Conservation (phyloP, 2,797 vertebrate species). For the Clamator glandarius region DNA sequence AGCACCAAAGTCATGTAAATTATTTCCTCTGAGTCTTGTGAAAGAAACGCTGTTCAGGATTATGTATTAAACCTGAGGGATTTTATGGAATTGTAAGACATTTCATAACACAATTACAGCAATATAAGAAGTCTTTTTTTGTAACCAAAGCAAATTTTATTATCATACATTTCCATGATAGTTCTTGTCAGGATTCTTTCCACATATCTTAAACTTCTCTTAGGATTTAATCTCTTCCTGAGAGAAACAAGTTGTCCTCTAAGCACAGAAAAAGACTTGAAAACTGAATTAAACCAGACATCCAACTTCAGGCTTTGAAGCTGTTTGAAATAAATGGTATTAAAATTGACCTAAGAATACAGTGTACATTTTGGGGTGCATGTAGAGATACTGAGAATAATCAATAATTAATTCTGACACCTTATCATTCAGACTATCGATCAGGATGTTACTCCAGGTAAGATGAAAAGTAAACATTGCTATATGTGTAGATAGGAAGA, state of each 20-base stretch:
- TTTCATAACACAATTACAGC: not conserved
- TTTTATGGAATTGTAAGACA: not conserved
- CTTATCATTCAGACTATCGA: not conserved
- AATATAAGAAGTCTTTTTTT: not conserved
- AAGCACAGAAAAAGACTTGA: not conserved
- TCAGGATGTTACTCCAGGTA: not conserved
- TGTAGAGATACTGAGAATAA: not conserved
- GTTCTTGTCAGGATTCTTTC: not conserved
- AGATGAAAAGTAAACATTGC: not conserved
- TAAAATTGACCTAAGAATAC: not conserved
- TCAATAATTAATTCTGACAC: not conserved
- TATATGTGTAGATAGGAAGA: not conserved
- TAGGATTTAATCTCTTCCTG: not conserved
- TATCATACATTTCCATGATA: not conserved
- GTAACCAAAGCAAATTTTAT: not conserved
- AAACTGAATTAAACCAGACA: not conserved
- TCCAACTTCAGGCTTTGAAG: not conserved
- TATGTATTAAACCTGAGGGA: conserved; percentile 4
- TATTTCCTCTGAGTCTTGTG: not conserved
- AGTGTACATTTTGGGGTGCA: not conserved
- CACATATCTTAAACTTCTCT: not conserved
- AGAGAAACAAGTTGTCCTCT: not conserved
- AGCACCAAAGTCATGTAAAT: not conserved
- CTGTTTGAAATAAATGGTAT: not conserved
- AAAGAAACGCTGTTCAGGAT: not conserved